These are phyloP conservation scores for Stramonita haemastoma DNA, from an alignment of 2,888 invertebrate species.

Conservation along the genomic window DNA sequence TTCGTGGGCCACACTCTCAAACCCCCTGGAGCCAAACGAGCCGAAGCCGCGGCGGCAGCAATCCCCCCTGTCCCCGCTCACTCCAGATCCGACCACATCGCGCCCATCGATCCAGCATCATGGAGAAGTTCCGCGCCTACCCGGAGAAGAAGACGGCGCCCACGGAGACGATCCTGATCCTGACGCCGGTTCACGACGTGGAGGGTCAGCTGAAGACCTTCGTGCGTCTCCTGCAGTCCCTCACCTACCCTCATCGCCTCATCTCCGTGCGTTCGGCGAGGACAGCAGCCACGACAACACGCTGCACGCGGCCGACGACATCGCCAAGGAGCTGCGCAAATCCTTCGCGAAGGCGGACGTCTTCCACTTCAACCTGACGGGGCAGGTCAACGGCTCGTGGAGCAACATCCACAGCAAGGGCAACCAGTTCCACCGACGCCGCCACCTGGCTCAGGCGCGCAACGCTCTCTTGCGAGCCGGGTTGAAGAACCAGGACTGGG, in stretches of 20 bases:
- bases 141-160: slow-evolving; percentile 47
- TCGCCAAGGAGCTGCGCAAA: slow-evolving; percentile 56
- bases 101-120: slow-evolving; percentile 52
- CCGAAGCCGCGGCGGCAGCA: neutral
- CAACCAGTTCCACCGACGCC: slow-evolving; percentile 62
- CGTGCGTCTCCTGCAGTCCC: slow-evolving; percentile 57
- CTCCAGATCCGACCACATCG: slow-evolving; percentile 59
- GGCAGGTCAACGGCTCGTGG: slow-evolving; percentile 58
- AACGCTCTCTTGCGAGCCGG: slow-evolving; percentile 63
- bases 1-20: slow-evolving; percentile 6
- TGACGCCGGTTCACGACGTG: slow-evolving; percentile 71
- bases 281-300: slow-evolving; percentile 72
- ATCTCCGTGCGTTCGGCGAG: slow-evolving; percentile 72
- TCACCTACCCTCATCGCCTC: slow-evolving; percentile 69
- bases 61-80: slow-evolving; percentile 60
- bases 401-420: slow-evolving; percentile 58
- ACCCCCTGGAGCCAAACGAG: neutral
- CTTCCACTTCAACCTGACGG: slow-evolving; percentile 60
- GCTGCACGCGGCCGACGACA: slow-evolving; percentile 54
- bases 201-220: slow-evolving; percentile 59
- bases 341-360: slow-evolving; percentile 62
- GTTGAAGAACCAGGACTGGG: slow-evolving; percentile 65
- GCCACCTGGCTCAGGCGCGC: slow-evolving; percentile 69
- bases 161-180: slow-evolving; percentile 61
- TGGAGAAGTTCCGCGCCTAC: slow-evolving; percentile 17